A percentile compares a stretch with the other conserved stretches of the same genome.
These are phyloP conservation scores for Daphoenositta chrysoptera DNA, from an alignment of 2,113 vertebrate genomes.

Conservation along the genomic window DNA sequence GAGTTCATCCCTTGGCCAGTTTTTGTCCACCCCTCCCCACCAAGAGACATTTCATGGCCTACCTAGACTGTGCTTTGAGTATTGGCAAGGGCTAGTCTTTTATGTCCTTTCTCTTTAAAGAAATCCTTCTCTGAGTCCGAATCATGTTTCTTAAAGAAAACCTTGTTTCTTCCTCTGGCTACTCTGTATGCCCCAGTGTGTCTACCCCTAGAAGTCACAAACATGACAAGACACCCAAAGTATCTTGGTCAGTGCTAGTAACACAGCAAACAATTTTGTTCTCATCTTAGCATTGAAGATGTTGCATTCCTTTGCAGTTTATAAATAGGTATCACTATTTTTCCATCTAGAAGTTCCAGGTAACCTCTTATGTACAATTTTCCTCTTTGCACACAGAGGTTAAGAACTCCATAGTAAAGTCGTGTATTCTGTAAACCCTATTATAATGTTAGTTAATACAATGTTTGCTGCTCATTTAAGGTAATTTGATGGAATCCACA, in stretches of 20 bases:
- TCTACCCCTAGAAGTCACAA: background rate
- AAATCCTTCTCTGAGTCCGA: background rate
- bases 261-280: background rate
- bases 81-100: background rate
- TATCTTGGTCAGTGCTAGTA: background rate
- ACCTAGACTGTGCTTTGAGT: background rate
- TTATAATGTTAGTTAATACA: background rate
- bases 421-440: background rate
- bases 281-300: background rate
- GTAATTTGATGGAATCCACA: background rate
- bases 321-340: background rate
- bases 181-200: rapidly evolving
- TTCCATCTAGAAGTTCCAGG: background rate
- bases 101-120: background rate
- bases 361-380: background rate
- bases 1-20: background rate
- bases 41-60: background rate
- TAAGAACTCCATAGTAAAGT: background rate
- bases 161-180: background rate
- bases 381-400: background rate
- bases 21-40: background rate
- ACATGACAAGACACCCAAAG: background rate
- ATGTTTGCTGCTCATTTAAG: background rate
- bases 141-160: background rate
- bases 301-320: background rate